Conservation (phyloP, 2,113 vertebrate genomes). For the Albula glossodonta region DNA sequence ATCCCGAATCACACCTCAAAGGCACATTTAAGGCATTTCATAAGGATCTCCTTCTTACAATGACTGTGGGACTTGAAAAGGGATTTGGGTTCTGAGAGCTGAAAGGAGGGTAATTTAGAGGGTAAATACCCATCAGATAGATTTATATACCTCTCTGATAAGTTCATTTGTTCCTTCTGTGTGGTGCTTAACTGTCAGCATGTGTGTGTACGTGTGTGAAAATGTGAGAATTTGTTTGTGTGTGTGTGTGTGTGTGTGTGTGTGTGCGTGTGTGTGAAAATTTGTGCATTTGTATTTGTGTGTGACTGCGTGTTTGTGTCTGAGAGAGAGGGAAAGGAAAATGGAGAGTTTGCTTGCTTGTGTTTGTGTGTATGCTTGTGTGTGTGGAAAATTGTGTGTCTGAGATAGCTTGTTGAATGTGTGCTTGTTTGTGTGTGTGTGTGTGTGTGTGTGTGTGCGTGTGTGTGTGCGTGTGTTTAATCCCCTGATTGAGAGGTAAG, state of each 20-base stretch:
- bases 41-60: background rate
- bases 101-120: background rate
- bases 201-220: background rate
- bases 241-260: background rate
- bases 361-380: constrained; percentile 13
- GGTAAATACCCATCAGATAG: background rate
- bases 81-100: background rate
- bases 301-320: constrained; percentile 26
- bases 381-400: background rate
- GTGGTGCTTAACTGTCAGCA: background rate
- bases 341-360: constrained; percentile 11
- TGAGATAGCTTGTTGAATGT: background rate
- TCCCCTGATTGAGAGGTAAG: constrained; percentile 70
- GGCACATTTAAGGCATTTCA: background rate
- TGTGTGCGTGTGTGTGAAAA: background rate
- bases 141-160: background rate
- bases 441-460: constrained; percentile 23
- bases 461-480: constrained; percentile 40
- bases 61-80: background rate
- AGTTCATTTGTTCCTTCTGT: background rate
- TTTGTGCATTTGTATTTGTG: constrained; percentile 41
- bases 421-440: constrained; percentile 21
- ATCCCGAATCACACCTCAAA: background rate
- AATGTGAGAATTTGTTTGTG: background rate
- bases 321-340: too few species aligned